These are phyloP conservation scores for Linurgus olivaceus DNA, from an alignment of 2,797 vertebrate genomes.

Conservation along the genomic window DNA sequence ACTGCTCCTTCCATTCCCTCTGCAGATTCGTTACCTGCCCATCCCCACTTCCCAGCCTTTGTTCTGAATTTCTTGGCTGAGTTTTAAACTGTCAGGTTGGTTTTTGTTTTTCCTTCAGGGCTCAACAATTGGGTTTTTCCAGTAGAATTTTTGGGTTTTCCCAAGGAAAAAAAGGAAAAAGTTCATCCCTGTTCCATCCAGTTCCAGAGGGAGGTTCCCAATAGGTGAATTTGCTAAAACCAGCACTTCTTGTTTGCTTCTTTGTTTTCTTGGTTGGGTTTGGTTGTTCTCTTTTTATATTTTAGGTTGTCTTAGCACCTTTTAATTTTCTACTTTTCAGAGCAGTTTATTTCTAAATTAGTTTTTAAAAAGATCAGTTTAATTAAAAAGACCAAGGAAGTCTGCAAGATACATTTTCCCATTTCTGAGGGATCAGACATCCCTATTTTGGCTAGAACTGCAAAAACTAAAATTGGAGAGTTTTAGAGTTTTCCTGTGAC, in stretches of 20 bases:
- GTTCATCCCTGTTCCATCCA: not conserved
- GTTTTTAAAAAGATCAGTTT: not conserved
- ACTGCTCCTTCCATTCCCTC: not conserved
- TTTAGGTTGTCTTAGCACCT: not conserved
- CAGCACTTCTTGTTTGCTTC: rapidly evolving
- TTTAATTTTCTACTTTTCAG: not conserved
- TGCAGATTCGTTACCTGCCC: not conserved
- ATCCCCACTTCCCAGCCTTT: not conserved
- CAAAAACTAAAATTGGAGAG: not conserved
- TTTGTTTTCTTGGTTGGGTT: not conserved
- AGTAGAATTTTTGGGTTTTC: not conserved
- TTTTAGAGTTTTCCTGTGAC: not conserved
- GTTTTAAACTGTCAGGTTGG: not conserved
- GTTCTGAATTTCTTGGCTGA: not conserved
- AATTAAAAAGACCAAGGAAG: not conserved
- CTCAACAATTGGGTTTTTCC: not conserved
- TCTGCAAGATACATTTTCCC: not conserved
- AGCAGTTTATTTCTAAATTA: not conserved
- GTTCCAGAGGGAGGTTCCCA: not conserved
- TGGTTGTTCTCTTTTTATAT: no score
- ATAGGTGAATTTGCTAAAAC: not conserved
- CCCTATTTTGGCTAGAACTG: not conserved
- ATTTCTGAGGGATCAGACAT: not conserved
- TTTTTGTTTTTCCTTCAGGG: not conserved
- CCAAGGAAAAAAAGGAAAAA: not conserved